These are phyloP conservation scores for Oophaga sylvatica DNA, from an alignment of 2,797 vertebrate species.

Conservation along the genomic window DNA sequence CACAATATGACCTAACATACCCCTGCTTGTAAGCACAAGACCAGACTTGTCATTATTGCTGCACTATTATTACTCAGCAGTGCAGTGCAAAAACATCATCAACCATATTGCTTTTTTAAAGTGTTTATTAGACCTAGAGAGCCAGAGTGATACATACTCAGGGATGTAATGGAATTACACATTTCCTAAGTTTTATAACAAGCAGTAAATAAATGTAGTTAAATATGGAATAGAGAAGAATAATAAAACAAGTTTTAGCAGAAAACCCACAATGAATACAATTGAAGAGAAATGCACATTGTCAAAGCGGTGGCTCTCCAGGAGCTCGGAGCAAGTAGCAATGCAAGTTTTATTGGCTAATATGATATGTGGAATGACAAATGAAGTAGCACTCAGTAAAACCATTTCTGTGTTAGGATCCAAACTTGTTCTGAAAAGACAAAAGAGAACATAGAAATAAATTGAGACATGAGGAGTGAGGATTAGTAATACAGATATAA, in stretches of 20 bases:
- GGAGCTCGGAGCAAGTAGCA: no score
- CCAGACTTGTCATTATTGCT: background rate
- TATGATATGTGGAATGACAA: no score
- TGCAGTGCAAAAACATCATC: background rate
- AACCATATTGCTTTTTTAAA: background rate
- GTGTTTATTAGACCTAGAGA: background rate
- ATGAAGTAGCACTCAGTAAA: no score
- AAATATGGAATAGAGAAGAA: background rate
- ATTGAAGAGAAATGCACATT: no score
- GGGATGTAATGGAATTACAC: background rate
- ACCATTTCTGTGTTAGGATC: no score
- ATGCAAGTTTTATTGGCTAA: no score
- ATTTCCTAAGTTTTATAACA: background rate
- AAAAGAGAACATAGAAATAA: no score
- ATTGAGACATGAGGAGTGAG: no score
- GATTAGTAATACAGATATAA: no score
- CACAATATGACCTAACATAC: conserved; percentile 23
- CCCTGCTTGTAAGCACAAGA: background rate
- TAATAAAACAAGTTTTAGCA: background rate
- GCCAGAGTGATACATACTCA: background rate
- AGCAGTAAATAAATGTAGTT: background rate
- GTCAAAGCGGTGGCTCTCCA: no score
- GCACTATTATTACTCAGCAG: background rate
- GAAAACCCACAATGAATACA: no score
- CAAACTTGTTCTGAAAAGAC: no score